A percentile compares a stretch with the other conserved stretches of the same genome.
These are phyloP conservation scores for Chionodraco myersi DNA, from an alignment of 2,113 vertebrate species.

Conservation along the genomic window DNA sequence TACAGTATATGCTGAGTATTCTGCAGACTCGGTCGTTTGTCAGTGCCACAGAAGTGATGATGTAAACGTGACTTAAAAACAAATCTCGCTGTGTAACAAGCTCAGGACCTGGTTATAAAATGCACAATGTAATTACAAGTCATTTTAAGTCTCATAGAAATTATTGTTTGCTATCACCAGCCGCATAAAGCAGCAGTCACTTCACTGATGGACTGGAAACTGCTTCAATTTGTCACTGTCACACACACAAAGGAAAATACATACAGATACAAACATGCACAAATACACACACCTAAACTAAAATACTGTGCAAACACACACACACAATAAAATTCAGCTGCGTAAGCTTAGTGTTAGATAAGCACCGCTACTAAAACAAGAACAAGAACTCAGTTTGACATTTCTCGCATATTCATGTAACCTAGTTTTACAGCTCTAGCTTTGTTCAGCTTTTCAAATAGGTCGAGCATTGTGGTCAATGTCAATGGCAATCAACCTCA, in stretches of 20 bases:
- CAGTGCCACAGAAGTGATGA: constrained; percentile 68
- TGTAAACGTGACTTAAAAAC: constrained; percentile 63
- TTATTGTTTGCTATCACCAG: constrained; percentile 72
- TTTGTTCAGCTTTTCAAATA: neutral
- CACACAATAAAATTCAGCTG: constrained; percentile 5
- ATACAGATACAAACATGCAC: constrained; percentile 5
- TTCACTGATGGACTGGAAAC: constrained; percentile 42
- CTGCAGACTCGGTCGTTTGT: constrained; percentile 46
- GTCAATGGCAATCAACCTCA: neutral
- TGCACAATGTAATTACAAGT: constrained; percentile 62
- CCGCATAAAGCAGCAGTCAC: constrained; percentile 58
- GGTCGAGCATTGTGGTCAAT: neutral
- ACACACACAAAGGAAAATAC: constrained; percentile 10
- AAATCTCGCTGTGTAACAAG: constrained; percentile 45
- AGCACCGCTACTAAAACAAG: neutral
- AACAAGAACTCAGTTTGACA: neutral
- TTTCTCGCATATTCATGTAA: neutral
- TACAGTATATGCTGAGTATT: constrained; percentile 30
- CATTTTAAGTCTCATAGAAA: constrained; percentile 62
- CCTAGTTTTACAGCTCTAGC: neutral
- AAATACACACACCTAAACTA: neutral
- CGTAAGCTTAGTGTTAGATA: neutral
- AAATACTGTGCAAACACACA: neutral
- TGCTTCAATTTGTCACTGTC: constrained; percentile 69
- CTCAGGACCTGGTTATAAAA: constrained; percentile 65